Evolutionary conservation across 2,888 invertebrate species (phyloP).

Genomic region (Bedellia somnulentella): DNA sequence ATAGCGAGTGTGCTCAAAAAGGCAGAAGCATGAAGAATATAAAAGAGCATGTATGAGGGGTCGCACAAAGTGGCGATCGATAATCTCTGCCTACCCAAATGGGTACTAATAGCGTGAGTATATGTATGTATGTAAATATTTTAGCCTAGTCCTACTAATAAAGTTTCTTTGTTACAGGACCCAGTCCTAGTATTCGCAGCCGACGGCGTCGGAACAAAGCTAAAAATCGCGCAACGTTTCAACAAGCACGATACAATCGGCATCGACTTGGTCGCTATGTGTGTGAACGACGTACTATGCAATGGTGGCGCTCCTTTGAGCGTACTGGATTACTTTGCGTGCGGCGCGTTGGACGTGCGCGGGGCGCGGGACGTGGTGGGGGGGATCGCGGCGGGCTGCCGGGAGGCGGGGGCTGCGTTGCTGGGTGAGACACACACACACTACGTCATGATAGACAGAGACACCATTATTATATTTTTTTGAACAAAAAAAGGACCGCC

Average conservation of each 20-base stretch:
- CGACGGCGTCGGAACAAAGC: slow-evolving; percentile 98
- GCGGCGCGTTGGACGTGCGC: slow-evolving; percentile 74
- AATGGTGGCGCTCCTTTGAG: slow-evolving; percentile 96
- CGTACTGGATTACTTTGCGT: slow-evolving; percentile 95
- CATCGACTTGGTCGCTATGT: slow-evolving; percentile 97
- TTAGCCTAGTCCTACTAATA: no score
- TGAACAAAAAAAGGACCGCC: no score
- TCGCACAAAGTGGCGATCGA: no score
- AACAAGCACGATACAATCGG: slow-evolving; percentile 82
- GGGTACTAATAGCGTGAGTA: no score
- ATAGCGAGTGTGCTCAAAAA: no score
- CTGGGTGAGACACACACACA: slow-evolving; percentile 63
- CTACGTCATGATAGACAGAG: not conserved
- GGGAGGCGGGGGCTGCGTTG: slow-evolving; percentile 79
- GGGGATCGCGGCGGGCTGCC: slow-evolving; percentile 85
- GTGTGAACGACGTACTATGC: slow-evolving; percentile 95
- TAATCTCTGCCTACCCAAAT: no score
- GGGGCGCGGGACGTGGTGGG: slow-evolving; percentile 71
- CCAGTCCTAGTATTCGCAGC: slow-evolving; percentile 92
- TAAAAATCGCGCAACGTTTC: slow-evolving; percentile 85
- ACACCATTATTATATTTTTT: no score
- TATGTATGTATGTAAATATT: no score
- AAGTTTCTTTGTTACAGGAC: no score
- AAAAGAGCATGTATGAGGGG: no score
- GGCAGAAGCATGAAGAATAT: no score